A percentile compares a stretch with the other conserved stretches of the same genome.
Evolutionary conservation across 2,797 vertebrate species (phyloP).

Genomic region (Notolepis coatsorum): DNA sequence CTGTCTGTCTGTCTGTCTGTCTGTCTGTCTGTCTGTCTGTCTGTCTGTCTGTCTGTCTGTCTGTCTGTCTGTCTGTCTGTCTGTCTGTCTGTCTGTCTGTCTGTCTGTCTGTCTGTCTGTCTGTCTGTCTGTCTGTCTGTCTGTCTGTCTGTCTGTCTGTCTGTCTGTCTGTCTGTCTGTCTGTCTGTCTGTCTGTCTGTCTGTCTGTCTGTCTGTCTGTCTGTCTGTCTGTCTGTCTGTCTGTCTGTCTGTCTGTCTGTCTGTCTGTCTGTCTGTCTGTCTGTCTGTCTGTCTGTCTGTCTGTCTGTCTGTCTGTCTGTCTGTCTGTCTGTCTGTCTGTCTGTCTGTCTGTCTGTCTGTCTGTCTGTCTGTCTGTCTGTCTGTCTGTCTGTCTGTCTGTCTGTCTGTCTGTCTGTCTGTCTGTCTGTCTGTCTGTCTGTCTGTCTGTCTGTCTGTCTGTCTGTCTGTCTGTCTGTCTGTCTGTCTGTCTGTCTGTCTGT

Average conservation of each 20-base stretch:
- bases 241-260: not conserved
- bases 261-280: not conserved
- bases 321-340: conserved; percentile 17
- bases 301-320: conserved; percentile 26
- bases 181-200: not conserved
- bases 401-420: not conserved
- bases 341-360: conserved; percentile 13
- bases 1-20: not conserved
- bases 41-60: not conserved
- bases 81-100: conserved; percentile 8
- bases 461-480: not conserved
- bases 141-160: no score
- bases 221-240: not conserved
- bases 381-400: not conserved
- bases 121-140: no score
- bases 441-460: not conserved
- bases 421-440: not conserved
- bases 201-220: not conserved
- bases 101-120: conserved; percentile 7
- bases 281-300: conserved; percentile 8
- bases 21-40: not conserved
- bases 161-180: not conserved
- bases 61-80: not conserved
- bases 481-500: conserved; percentile 8
- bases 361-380: not conserved